These are phyloP conservation scores for Marronus borbonicus DNA, from an alignment of 2,888 invertebrate species.

Conservation along the genomic window DNA sequence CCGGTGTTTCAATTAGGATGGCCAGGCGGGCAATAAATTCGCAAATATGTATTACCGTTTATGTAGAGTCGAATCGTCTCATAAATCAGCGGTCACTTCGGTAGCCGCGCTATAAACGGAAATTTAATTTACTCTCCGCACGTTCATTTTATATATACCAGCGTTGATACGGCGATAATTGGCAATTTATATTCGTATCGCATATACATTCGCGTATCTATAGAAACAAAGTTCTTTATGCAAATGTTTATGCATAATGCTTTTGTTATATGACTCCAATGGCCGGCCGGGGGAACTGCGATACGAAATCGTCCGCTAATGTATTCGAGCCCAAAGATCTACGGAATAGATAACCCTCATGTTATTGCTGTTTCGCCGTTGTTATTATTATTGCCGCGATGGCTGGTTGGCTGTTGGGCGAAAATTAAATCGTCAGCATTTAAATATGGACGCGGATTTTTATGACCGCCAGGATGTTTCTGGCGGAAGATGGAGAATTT, in stretches of 20 bases:
- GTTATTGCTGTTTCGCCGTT: slow-evolving; percentile 24
- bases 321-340: slow-evolving; percentile 37
- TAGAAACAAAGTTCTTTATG: slow-evolving; percentile 62
- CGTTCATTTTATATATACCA: slow-evolving; percentile 63
- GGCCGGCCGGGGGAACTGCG: slow-evolving; percentile 19
- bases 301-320: slow-evolving; percentile 41
- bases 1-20: slow-evolving; percentile 57
- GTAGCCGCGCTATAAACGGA: slow-evolving; percentile 64
- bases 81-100: slow-evolving; percentile 64
- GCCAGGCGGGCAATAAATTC: slow-evolving; percentile 57
- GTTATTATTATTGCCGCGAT: slow-evolving; percentile 27
- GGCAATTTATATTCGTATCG: slow-evolving; percentile 63
- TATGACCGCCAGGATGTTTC: slow-evolving; percentile 2
- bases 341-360: slow-evolving; percentile 29
- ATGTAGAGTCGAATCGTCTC: slow-evolving; percentile 57
- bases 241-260: slow-evolving; percentile 57
- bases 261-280: slow-evolving; percentile 50
- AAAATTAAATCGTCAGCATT: slow-evolving; percentile 40
- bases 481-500: slow-evolving; percentile 17
- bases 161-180: slow-evolving; percentile 63
- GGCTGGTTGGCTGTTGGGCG: slow-evolving; percentile 30
- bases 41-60: slow-evolving; percentile 59
- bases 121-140: slow-evolving; percentile 64
- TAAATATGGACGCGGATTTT: slow-evolving; percentile 19
- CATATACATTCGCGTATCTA: slow-evolving; percentile 46